phyloP scores from a whole-genome alignment of 2,888 invertebrate genomes.

The Alentia gelatinosa region DNA sequence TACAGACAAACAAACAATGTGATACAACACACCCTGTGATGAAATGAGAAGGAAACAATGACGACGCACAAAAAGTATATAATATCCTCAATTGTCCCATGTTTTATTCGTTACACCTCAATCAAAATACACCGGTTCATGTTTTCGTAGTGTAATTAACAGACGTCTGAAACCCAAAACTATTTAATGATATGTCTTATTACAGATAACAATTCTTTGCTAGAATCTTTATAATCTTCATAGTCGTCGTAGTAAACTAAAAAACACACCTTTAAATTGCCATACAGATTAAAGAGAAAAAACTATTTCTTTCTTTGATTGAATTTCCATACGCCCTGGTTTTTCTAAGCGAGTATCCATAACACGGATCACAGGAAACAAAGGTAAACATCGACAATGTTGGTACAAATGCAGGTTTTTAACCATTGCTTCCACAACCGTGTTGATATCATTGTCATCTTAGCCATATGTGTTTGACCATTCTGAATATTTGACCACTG shows the following conservation, averaged over 20 bases:
- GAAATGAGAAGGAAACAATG: conserved; percentile 50
- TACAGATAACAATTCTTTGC: too few relatives aligned
- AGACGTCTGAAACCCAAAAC: background rate
- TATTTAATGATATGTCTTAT: too few relatives aligned
- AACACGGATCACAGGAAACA: too few relatives aligned
- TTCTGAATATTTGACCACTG: background rate
- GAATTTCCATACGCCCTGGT: too few relatives aligned
- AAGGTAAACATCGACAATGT: too few relatives aligned
- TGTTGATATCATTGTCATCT: background rate
- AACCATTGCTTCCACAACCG: background rate
- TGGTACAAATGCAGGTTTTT: background rate
- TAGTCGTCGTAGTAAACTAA: background rate
- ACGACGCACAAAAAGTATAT: background rate
- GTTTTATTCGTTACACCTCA: background rate
- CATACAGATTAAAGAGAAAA: too few relatives aligned
- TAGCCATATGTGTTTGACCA: background rate
- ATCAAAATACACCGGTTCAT: background rate
- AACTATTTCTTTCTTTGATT: too few relatives aligned
- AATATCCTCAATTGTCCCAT: background rate
- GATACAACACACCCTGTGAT: conserved; percentile 8
- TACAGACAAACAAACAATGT: conserved; percentile 18
- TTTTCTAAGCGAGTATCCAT: too few relatives aligned
- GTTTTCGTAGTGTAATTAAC: background rate
- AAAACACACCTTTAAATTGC: too few relatives aligned
- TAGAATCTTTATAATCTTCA: background rate